These are phyloP conservation scores for Spinibarbus caldwelli DNA, from an alignment of 2,797 vertebrate genomes.

Conservation along the genomic window DNA sequence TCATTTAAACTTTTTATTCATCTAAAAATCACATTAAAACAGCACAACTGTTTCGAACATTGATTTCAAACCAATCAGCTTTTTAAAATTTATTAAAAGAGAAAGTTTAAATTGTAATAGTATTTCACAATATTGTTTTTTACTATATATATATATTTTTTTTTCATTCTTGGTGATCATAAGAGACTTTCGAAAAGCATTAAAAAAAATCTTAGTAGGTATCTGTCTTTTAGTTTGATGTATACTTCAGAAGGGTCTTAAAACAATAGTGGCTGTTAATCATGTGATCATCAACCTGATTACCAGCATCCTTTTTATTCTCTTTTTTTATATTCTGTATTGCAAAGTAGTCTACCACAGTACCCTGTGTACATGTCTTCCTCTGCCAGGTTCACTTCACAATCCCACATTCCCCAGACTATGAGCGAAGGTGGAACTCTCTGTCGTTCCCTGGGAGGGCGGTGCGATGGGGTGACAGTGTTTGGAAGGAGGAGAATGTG, in stretches of 20 bases:
- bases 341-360: not conserved
- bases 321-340: not conserved
- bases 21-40: not conserved
- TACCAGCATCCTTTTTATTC: not conserved
- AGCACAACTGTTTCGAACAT: not conserved
- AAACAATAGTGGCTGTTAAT: not conserved
- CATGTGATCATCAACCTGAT: not conserved
- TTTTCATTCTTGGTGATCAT: not conserved
- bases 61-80: not conserved
- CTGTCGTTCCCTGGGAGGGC: conserved; percentile 76
- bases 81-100: not conserved
- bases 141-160: not conserved
- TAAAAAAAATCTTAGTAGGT: not conserved
- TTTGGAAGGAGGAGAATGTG: conserved; percentile 71
- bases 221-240: not conserved
- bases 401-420: conserved; percentile 59
- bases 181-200: not conserved
- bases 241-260: not conserved
- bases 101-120: not conserved
- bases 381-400: conserved; percentile 53
- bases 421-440: conserved; percentile 74
- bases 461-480: conserved; percentile 74
- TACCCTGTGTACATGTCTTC: not conserved
- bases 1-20: not conserved
- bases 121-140: not conserved